These are phyloP conservation scores for Bucorvus abyssinicus DNA, from an alignment of 2,797 vertebrate species.

Conservation along the genomic window DNA sequence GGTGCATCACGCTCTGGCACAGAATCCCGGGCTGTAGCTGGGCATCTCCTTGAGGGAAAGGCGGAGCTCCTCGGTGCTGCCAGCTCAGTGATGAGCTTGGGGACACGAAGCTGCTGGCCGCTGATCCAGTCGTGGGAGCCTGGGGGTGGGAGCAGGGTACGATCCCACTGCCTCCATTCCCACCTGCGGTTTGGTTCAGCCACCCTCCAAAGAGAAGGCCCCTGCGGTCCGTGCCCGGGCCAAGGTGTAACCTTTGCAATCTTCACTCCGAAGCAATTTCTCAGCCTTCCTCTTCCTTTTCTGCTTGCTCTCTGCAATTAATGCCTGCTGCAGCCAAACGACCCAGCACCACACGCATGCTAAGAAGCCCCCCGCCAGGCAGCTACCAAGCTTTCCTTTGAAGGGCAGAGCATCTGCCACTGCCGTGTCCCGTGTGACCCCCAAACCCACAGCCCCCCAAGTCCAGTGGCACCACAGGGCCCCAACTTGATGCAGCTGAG, in stretches of 20 bases:
- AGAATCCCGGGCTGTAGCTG: accelerated
- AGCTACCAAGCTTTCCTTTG: background rate
- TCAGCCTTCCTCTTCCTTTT: background rate
- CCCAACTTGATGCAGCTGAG: accelerated
- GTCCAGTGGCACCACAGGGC: background rate
- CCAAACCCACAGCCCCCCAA: background rate
- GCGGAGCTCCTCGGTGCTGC: background rate
- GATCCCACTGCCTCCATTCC: background rate
- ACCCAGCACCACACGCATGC: background rate
- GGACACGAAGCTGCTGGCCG: background rate
- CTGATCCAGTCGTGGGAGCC: accelerated
- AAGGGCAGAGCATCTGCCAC: background rate
- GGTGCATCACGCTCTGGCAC: background rate
- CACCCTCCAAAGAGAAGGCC: background rate
- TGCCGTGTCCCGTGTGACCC: accelerated
- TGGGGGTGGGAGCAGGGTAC: background rate
- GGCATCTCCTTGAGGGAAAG: background rate
- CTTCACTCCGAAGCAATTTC: background rate
- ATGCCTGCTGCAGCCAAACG: background rate
- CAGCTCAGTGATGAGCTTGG: background rate
- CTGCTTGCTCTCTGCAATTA: background rate
- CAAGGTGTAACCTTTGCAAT: background rate
- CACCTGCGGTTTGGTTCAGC: background rate
- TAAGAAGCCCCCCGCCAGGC: background rate
- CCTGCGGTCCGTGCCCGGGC: background rate